Evolutionary conservation across 2,113 vertebrate genomes (phyloP), one percentile per base, ranked within the genome.

Genomic region (Phodopus roborovskii): DNA sequence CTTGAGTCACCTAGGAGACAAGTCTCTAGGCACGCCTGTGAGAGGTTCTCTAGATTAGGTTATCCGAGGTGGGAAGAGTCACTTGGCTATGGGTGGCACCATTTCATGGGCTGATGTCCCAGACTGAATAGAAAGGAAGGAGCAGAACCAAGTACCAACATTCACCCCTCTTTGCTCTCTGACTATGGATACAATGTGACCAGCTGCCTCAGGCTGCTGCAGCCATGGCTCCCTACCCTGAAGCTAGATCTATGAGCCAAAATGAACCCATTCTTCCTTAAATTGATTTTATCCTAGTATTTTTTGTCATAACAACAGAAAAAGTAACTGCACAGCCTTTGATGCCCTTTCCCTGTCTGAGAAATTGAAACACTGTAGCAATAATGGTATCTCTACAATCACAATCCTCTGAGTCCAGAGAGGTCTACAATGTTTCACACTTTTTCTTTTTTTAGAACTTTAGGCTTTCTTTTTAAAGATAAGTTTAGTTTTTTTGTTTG

Each of bases 311-410:
- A 66, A n/a, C 26, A 85, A 45, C 17, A 84, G 26, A 24, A 66
- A 66, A 85, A 85, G 28, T 48, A 85, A 85, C 82, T 45, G 48
- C 17, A 36, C 5, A 50, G 10, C 42, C 30, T 87, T 70, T 71
- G 68, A 88, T 56, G 22, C 36, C 84, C 17, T 20, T 36, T 64
- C 58, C 60, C 16, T 22, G 60, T 22, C 83, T 86, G 39, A 50
- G 42, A 68, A 66, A 50, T 68, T 28, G 16, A 30, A 5, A 88
- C 85, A 88, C 26, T 88, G 66, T 71, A 71, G 64, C 66, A 71
- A 88, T 26, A 26, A 36, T 66, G 17, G 19, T 19, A 13, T 36
- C 19, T 36, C 30, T 2, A 1, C 1, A 1, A 22, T 1, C 1
- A 53, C 12, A 70, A 48, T 70, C 64, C 60, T 28, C 4, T 48